Evolutionary conservation across 2,888 invertebrate species (phyloP).

Genomic region (Dicycla oo): DNA sequence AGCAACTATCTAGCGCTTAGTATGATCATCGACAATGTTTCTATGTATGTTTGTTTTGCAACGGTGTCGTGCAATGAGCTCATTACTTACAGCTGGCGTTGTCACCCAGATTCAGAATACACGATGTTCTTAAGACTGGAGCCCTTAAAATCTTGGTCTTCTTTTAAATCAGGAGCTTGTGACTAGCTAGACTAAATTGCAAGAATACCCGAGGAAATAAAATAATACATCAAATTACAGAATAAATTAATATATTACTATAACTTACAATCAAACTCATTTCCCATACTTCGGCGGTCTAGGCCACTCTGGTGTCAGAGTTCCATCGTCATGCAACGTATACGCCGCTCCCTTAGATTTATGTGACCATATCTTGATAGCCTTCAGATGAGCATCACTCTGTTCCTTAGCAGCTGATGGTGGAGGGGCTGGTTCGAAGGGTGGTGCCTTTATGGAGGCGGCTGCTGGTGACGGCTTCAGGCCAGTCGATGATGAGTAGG

Average conservation of each 20-base stretch:
- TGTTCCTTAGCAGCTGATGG: constrained; percentile 76
- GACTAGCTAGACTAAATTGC: not conserved
- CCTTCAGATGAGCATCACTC: constrained; percentile 86
- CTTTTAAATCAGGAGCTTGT: not conserved
- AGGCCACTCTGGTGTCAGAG: constrained; percentile 79
- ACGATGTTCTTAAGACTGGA: not conserved
- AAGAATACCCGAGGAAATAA: not conserved
- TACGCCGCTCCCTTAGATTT: constrained; percentile 85
- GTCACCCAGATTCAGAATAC: not conserved
- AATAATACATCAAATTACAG: constrained; percentile 42
- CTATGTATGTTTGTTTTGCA: not conserved
- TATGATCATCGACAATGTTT: not conserved
- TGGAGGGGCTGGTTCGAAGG: constrained; percentile 79
- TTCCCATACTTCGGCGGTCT: constrained; percentile 72
- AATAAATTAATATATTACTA: constrained; percentile 60
- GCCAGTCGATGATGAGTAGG: constrained; percentile 57
- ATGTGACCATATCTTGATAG: constrained; percentile 85
- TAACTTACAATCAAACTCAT: constrained; percentile 21
- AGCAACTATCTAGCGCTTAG: not conserved
- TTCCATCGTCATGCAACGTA: constrained; percentile 84
- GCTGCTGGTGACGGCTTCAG: constrained; percentile 62
- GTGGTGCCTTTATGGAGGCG: constrained; percentile 63
- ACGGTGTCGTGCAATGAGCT: not conserved
- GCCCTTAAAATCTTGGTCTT: not conserved
- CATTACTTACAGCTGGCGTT: not conserved